These are phyloP conservation scores for Caenorhabditis tropicalis DNA, from an alignment of 1,140 invertebrate species.

Conservation along the genomic window DNA sequence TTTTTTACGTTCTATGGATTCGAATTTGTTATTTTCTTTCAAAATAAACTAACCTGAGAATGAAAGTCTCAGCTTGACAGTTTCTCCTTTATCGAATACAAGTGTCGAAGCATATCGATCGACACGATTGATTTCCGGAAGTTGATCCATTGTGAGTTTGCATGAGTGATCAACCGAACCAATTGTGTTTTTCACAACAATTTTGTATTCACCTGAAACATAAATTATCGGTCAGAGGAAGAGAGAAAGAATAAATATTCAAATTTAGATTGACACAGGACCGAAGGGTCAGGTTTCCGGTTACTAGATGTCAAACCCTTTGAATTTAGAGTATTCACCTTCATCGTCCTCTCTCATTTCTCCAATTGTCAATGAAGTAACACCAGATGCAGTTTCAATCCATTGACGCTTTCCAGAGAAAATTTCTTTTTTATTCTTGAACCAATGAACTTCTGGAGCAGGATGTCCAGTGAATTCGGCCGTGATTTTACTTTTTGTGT, in stretches of 20 bases:
- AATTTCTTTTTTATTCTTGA: conserved; percentile 53
- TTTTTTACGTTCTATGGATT: neutral
- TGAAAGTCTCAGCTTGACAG: conserved; percentile 50
- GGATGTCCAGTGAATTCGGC: conserved; percentile 52
- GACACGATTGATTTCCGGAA: conserved; percentile 47
- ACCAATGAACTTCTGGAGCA: conserved; percentile 53
- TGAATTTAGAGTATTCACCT: conserved; percentile 19
- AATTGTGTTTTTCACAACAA: conserved; percentile 43
- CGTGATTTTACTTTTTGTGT: conserved; percentile 44
- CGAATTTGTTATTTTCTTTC: neutral
- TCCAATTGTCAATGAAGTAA: conserved; percentile 43
- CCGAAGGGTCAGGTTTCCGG: conserved; percentile 1
- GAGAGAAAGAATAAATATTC: neutral
- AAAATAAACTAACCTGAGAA: conserved; percentile 49
- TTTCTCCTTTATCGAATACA: conserved; percentile 55
- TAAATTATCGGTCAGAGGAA: neutral
- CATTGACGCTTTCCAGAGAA: conserved; percentile 52
- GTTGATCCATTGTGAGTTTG: conserved; percentile 50
- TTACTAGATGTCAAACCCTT: neutral
- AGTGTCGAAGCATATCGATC: conserved; percentile 49
- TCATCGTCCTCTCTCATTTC: conserved; percentile 58
- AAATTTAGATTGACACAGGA: conserved; percentile 15
- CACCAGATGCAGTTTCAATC: conserved; percentile 43
- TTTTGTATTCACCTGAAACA: conserved; percentile 31
- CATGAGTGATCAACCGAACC: conserved; percentile 37